Base-by-base conservation (phyloP, 1,140 invertebrate genomes). In the Magallana angulata region DNA sequence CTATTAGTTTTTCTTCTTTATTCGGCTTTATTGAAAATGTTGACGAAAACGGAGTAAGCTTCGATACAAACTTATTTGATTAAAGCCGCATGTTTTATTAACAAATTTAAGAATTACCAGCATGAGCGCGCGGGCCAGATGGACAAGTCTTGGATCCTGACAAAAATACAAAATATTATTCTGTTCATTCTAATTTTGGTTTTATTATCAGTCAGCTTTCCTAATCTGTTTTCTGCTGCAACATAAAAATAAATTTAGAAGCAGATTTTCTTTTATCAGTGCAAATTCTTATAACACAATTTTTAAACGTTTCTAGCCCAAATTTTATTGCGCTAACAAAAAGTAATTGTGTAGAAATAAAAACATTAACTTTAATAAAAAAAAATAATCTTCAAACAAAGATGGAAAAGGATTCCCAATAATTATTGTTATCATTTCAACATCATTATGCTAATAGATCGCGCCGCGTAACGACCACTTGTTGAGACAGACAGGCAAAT, bases 31-130 rank as follows among this genome's bases (percentile, higher is more conserved):
- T 76, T 76, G 24, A 76, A 76, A 30, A 30, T 76, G 18, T 76
- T 76, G 68, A 76, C 68, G 68, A 76, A 76, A 30, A 76, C 0
- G 8, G 24, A 12, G 68, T 76, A 24, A 76, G 24, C 24, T 30
- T 76, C 68, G 68, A 76, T 76, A 76, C 68, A 76, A 76, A 76
- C 68, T 76, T 30, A 30, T 76, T 24, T 76, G 68, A 76, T 76
- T 76, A 76, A 76, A 76, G 68, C 68, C 5, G 68, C 68, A 30
- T 76, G 68, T 30, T 76, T 76, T 76, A 76, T 76, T 76, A 76
- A 76, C 24, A 76, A 76, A 76, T 76, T 76, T 48, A 76, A 76
- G 68, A 76, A 76, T 30, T 76, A 24, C 24, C 68, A 76, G 68
- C 68, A 76, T 76, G 68, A 76, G 24, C 68, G 68, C 68, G 36